Percentiles rank a stretch among this genome's conserved stretches.
Evolutionary conservation across 2,797 vertebrate species (phyloP).

Genomic region (Acrossocheilus wenchowensis): DNA sequence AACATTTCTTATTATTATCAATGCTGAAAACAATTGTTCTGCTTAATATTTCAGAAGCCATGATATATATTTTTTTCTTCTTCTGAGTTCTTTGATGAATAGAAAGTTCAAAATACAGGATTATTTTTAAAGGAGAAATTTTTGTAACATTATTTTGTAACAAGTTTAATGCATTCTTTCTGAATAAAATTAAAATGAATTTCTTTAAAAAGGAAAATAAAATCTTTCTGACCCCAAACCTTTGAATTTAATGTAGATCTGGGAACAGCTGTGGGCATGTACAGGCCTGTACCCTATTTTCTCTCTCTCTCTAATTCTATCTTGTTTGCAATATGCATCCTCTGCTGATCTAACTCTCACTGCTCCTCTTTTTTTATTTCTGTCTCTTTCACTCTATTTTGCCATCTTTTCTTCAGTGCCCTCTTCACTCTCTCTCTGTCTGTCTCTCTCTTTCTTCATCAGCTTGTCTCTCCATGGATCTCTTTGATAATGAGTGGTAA

Average conservation of each 20-base stretch:
- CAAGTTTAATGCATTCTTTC: neutral
- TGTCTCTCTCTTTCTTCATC: neutral
- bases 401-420: neutral
- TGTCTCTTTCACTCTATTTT: conserved; percentile 22
- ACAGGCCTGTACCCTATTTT: conserved; percentile 7
- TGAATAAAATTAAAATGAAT: neutral
- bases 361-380: neutral
- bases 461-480: neutral
- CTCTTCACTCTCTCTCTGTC: neutral
- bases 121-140: neutral
- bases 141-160: neutral
- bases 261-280: conserved; percentile 29
- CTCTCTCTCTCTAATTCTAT: conserved; percentile 3
- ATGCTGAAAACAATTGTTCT: neutral
- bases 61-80: neutral
- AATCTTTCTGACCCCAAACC: neutral
- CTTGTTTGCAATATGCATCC: conserved; percentile 1
- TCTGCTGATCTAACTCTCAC: neutral
- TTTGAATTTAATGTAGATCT: conserved; percentile 30
- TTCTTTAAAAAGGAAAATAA: neutral
- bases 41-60: neutral
- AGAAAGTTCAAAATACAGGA: too few species aligned
- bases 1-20: neutral
- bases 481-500: conserved; percentile 7
- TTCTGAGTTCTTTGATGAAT: neutral